These are phyloP conservation scores for Alauda arvensis DNA, from an alignment of 2,797 vertebrate species.

Conservation along the genomic window DNA sequence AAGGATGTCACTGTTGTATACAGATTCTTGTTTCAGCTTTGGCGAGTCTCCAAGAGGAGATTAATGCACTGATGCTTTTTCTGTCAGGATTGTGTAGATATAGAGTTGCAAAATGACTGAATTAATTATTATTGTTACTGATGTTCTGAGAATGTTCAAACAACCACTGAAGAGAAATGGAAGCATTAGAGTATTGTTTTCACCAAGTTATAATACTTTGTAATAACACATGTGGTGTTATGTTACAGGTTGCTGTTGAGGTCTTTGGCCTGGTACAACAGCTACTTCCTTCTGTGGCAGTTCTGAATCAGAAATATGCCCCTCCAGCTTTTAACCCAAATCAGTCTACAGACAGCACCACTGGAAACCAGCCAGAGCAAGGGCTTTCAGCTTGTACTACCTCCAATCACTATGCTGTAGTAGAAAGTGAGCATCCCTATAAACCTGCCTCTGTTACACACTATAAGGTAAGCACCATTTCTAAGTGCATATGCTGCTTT, in stretches of 20 bases:
- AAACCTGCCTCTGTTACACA: slow-evolving; percentile 93
- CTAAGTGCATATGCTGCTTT: not conserved
- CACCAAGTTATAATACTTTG: not conserved
- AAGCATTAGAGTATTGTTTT: not conserved
- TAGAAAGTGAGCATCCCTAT: slow-evolving; percentile 97
- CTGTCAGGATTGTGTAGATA: not conserved
- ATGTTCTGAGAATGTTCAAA: not conserved
- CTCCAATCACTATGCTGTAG: slow-evolving; percentile 92
- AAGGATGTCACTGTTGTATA: not conserved
- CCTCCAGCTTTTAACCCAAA: slow-evolving; percentile 98
- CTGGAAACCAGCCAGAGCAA: slow-evolving; percentile 95
- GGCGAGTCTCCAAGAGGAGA: not conserved
- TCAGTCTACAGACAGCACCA: slow-evolving; percentile 98
- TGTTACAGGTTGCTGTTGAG: slow-evolving; percentile 90
- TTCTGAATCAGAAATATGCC: slow-evolving; percentile 97
- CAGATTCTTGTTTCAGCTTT: not conserved
- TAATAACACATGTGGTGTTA: not conserved
- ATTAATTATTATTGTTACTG: not conserved
- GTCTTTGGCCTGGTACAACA: slow-evolving; percentile 97
- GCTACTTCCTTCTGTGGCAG: slow-evolving; percentile 91
- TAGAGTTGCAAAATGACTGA: not conserved
- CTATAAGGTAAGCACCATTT: slow-evolving; percentile 81
- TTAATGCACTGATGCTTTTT: not conserved
- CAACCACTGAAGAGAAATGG: not conserved
- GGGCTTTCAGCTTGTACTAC: slow-evolving; percentile 96